Evolutionary conservation across 2,113 vertebrate genomes (phyloP).

Genomic region (Pluvialis apricaria): DNA sequence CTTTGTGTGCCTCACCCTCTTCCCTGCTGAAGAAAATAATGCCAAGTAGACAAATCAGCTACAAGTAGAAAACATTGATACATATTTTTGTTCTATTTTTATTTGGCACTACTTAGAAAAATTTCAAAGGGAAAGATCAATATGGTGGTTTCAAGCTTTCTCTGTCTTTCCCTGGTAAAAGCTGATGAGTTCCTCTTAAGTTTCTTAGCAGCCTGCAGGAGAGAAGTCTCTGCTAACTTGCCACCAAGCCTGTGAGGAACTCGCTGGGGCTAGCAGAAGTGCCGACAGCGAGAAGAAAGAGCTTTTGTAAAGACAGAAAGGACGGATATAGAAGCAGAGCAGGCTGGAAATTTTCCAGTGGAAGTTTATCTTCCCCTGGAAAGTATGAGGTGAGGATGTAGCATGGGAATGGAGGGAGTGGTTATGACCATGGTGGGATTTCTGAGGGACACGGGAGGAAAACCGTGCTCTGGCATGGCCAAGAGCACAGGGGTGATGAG

Average conservation of each 20-base stretch:
- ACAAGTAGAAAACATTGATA: slow-evolving; percentile 18
- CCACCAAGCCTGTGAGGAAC: not conserved
- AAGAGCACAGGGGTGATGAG: not conserved
- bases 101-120: not conserved
- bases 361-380: not conserved
- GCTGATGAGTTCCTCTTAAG: not conserved
- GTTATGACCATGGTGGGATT: not conserved
- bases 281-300: not conserved
- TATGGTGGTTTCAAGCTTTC: slow-evolving; percentile 5
- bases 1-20: slow-evolving; percentile 30
- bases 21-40: slow-evolving; percentile 33
- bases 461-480: not conserved
- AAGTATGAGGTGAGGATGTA: not conserved
- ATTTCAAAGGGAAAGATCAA: slow-evolving; percentile 23
- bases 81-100: slow-evolving; percentile 46
- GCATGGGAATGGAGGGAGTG: not conserved
- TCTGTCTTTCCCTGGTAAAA: not conserved
- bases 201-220: not conserved
- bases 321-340: accelerated
- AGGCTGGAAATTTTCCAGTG: not conserved
- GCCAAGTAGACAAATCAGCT: slow-evolving; percentile 46
- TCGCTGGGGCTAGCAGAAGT: not conserved
- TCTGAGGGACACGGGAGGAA: not conserved
- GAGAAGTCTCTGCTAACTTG: not conserved
- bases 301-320: not conserved